phyloP scores from a whole-genome alignment of 2,113 vertebrate species.

The Psammodynastes pulverulentus region DNA sequence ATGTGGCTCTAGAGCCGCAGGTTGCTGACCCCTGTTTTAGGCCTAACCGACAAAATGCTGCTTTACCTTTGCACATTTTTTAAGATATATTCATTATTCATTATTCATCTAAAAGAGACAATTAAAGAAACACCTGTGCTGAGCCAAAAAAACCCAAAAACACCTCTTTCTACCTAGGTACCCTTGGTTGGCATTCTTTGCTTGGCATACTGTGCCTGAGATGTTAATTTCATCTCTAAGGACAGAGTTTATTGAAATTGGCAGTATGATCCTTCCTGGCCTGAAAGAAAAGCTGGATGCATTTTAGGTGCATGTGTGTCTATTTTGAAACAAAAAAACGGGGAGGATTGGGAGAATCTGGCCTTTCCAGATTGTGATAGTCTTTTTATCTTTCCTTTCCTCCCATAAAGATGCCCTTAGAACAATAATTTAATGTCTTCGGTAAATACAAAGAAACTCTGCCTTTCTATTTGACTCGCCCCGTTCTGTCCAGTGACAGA shows the following conservation, averaged over 20 bases:
- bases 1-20: too few species aligned
- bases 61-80: accelerated
- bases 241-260: accelerated
- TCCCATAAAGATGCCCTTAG: not conserved
- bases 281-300: not conserved
- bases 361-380: not conserved
- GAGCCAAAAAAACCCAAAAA: not conserved
- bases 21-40: too few species aligned
- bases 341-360: not conserved
- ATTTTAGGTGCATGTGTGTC: not conserved
- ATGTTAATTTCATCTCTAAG: not conserved
- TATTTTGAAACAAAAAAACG: accelerated
- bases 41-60: not conserved
- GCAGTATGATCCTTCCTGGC: not conserved
- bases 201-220: not conserved
- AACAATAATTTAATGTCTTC: not conserved
- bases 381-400: not conserved
- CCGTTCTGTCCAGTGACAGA: constrained; percentile 25
- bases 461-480: not conserved
- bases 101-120: not conserved
- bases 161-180: accelerated
- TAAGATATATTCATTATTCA: too few species aligned
- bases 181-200: accelerated
- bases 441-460: not conserved
- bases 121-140: accelerated